These are phyloP conservation scores for Choristoneura rosaceana DNA, from an alignment of 2,888 invertebrate genomes.

Conservation along the genomic window DNA sequence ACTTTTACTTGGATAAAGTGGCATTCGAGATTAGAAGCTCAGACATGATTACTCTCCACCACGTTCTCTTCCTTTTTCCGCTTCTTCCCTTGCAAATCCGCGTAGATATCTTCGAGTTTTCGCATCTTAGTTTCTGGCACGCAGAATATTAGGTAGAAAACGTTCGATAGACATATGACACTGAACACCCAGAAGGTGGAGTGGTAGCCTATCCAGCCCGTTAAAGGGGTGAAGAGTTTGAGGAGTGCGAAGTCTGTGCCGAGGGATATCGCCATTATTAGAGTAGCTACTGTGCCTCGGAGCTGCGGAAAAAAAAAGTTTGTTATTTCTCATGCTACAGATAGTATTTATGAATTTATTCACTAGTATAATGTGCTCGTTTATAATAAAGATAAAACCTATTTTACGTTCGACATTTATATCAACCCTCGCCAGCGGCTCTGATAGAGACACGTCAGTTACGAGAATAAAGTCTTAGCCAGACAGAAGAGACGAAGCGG, in stretches of 20 bases:
- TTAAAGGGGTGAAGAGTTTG: slow-evolving; percentile 91
- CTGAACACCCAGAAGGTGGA: slow-evolving; percentile 95
- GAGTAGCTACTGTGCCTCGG: slow-evolving; percentile 77
- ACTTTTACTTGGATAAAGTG: too few relatives aligned
- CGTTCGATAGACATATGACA: slow-evolving; percentile 88
- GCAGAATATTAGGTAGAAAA: slow-evolving; percentile 92
- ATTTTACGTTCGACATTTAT: too few relatives aligned
- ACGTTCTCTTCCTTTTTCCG: slow-evolving; percentile 59
- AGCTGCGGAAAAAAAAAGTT: slow-evolving; percentile 58
- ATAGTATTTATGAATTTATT: too few relatives aligned
- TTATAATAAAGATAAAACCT: too few relatives aligned
- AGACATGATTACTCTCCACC: slow-evolving; percentile 64
- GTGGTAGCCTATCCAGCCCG: slow-evolving; percentile 87
- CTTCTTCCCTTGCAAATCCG: slow-evolving; percentile 88
- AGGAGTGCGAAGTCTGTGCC: slow-evolving; percentile 95
- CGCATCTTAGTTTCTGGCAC: slow-evolving; percentile 98
- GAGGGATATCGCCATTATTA: slow-evolving; percentile 87
- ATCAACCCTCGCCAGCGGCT: too few relatives aligned
- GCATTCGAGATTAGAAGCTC: background rate
- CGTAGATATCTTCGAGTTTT: slow-evolving; percentile 95
- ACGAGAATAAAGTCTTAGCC: too few relatives aligned
- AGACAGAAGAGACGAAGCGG: too few relatives aligned
- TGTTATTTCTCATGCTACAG: background rate
- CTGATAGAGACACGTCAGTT: too few relatives aligned
- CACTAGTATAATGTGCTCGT: too few relatives aligned